Percentiles rank a stretch among this genome's conserved stretches.
These are phyloP conservation scores for Baryphthengus martii DNA, from an alignment of 2,113 vertebrate species.

Conservation along the genomic window DNA sequence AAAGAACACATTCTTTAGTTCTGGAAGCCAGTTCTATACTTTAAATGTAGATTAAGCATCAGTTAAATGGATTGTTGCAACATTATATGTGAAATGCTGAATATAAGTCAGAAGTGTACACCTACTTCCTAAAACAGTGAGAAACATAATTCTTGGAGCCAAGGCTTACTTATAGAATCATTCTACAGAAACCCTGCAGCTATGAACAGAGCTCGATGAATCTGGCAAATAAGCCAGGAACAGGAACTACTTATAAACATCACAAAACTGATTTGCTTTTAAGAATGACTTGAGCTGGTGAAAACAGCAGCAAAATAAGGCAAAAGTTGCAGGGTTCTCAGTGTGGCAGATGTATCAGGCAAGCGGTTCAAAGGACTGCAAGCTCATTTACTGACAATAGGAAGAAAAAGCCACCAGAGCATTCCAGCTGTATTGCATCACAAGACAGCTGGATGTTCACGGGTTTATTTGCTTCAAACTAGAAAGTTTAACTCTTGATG, in stretches of 20 bases:
- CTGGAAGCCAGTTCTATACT: background rate
- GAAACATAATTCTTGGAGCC: background rate
- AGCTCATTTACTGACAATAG: background rate
- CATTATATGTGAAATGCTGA: background rate
- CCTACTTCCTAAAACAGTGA: background rate
- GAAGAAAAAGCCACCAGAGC: background rate
- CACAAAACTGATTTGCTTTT: background rate
- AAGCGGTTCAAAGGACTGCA: background rate
- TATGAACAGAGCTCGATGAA: background rate
- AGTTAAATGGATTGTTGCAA: background rate
- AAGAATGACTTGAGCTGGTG: background rate
- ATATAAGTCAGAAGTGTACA: background rate
- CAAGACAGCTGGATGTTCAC: constrained; percentile 34
- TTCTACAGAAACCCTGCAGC: background rate
- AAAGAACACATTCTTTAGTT: background rate
- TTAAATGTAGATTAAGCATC: background rate
- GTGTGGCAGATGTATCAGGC: background rate
- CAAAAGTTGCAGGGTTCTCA: background rate
- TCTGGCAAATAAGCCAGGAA: background rate
- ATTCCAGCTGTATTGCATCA: constrained; percentile 54
- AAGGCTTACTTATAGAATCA: background rate
- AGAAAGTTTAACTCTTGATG: background rate
- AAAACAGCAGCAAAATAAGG: background rate
- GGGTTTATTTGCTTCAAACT: background rate
- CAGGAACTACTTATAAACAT: background rate